Evolutionary conservation across 1,140 invertebrate genomes (phyloP).

Genomic region (Leptinotarsa undecemlineata): DNA sequence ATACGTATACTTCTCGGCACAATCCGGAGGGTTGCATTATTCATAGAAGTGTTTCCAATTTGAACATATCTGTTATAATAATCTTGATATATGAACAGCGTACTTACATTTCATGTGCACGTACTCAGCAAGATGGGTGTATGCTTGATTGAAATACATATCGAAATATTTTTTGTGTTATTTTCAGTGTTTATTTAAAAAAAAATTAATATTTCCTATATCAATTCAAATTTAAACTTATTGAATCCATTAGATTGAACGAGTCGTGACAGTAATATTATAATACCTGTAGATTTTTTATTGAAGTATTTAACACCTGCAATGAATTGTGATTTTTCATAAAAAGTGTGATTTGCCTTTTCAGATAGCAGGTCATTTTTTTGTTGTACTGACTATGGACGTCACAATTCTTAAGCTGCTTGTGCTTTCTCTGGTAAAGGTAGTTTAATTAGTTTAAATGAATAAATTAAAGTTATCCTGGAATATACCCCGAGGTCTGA

Average conservation of each 20-base stretch:
- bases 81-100: conserved; percentile 20
- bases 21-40: conserved; percentile 16
- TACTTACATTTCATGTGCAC: conserved; percentile 14
- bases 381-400: neutral
- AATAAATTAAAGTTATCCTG: neutral
- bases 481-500: conserved; percentile 2
- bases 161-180: neutral
- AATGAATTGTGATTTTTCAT: neutral
- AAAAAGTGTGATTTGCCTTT: neutral
- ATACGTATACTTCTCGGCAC: conserved; percentile 12
- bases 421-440: neutral
- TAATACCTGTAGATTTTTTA: neutral
- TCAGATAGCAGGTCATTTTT: neutral
- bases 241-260: neutral
- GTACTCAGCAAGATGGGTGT: neutral
- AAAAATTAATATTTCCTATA: neutral
- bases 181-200: neutral
- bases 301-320: neutral
- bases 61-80: conserved; percentile 18
- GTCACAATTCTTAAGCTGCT: neutral
- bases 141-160: conserved; percentile 1
- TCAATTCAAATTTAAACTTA: neutral
- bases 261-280: too few relatives aligned
- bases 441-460: neutral
- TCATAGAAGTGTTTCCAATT: conserved; percentile 18